Percentiles rank a stretch among this genome's conserved stretches.
These are phyloP conservation scores for Aegithalos caudatus DNA, from an alignment of 2,113 vertebrate genomes.

Conservation along the genomic window DNA sequence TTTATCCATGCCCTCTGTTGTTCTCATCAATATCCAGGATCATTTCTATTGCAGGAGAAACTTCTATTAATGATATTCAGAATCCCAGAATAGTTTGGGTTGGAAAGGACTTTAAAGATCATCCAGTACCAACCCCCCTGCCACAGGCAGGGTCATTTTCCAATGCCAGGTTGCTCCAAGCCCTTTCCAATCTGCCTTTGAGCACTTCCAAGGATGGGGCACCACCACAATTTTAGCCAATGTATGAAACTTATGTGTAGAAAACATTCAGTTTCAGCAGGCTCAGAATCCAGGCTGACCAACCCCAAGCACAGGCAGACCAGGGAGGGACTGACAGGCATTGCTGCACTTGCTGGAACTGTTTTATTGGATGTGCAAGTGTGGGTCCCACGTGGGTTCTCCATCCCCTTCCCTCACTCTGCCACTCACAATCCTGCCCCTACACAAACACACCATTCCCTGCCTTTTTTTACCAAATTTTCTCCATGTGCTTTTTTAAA, in stretches of 20 bases:
- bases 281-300: neutral
- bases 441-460: neutral
- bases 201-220: neutral
- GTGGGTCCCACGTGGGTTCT: fast-evolving
- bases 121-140: neutral
- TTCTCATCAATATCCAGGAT: neutral
- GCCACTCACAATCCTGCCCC: neutral
- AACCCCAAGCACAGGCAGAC: fast-evolving
- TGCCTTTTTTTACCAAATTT: neutral
- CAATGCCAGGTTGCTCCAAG: neutral
- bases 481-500: neutral
- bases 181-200: neutral
- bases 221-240: neutral
- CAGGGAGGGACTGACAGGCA: neutral
- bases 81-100: neutral
- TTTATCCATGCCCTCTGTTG: neutral
- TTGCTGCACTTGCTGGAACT: neutral
- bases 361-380: neutral
- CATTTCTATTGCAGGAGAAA: neutral
- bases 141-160: neutral
- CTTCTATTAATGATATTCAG: neutral
- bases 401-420: neutral
- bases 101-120: neutral
- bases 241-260: fast-evolving
- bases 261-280: neutral